These are phyloP conservation scores for Cephus rjabovi DNA, from an alignment of 2,888 invertebrate genomes.

Conservation along the genomic window DNA sequence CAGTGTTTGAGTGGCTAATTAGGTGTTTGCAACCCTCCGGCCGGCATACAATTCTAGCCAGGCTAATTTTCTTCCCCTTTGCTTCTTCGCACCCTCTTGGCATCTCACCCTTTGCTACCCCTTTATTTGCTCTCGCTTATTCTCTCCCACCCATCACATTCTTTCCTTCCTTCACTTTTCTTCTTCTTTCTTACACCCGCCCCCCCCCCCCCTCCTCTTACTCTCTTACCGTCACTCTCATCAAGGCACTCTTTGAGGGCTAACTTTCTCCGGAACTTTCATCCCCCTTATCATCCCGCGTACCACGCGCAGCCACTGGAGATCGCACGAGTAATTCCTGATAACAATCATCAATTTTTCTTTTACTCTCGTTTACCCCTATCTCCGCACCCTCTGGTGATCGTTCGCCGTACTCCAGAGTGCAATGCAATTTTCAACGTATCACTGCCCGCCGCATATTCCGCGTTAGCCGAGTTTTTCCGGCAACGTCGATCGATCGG, in stretches of 20 bases:
- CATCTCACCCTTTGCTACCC: not conserved
- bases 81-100: constrained; percentile 15
- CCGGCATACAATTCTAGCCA: constrained; percentile 45
- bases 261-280: not conserved
- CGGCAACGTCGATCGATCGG: too few species aligned
- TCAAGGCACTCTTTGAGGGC: too few species aligned
- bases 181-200: not conserved
- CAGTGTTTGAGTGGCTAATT: constrained; percentile 58
- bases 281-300: not conserved
- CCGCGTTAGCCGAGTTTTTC: too few species aligned
- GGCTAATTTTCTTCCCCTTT: constrained; percentile 46
- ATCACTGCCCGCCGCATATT: too few species aligned
- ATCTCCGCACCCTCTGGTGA: not conserved
- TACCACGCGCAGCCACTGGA: too few species aligned
- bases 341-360: not conserved
- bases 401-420: too few species aligned
- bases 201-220: not conserved
- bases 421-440: too few species aligned
- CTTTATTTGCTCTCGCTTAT: not conserved
- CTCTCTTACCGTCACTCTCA: not conserved
- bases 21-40: constrained; percentile 48
- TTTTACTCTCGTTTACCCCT: not conserved
- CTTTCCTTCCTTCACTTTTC: constrained; percentile 37
- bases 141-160: not conserved
- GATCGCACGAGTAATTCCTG: too few species aligned